These are phyloP conservation scores for Cyprinodon brontotheroides DNA, from an alignment of 2,113 vertebrate genomes.

Conservation along the genomic window DNA sequence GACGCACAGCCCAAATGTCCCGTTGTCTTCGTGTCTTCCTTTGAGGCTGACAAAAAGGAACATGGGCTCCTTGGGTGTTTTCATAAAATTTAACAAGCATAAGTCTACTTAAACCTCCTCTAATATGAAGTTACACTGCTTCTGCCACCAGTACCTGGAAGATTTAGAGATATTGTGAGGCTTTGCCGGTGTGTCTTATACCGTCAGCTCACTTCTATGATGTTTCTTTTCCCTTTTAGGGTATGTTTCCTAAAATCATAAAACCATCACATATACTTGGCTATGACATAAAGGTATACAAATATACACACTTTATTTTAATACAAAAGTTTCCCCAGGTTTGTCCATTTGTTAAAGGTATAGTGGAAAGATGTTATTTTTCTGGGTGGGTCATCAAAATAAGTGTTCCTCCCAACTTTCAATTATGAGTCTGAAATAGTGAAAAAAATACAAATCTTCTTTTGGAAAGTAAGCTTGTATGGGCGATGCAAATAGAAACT, in stretches of 20 bases:
- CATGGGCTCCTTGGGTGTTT: neutral
- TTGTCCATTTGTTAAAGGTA: slow-evolving; percentile 24
- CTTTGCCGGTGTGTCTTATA: neutral
- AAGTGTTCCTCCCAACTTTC: too few species aligned
- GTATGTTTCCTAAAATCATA: neutral
- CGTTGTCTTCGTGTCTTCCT: neutral
- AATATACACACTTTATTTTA: slow-evolving; percentile 13
- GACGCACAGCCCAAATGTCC: neutral
- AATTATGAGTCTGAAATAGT: too few species aligned
- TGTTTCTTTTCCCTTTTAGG: neutral
- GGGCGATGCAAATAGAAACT: too few species aligned
- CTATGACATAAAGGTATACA: neutral
- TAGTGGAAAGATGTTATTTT: too few species aligned
- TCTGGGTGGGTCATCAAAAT: too few species aligned
- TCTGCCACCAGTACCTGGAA: neutral
- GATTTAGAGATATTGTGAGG: neutral
- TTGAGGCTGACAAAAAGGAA: neutral
- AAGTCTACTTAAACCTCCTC: slow-evolving; percentile 11
- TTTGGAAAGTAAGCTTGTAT: too few species aligned
- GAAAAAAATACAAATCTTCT: too few species aligned
- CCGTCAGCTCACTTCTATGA: neutral
- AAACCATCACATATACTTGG: neutral
- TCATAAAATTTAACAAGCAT: neutral
- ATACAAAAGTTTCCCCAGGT: slow-evolving; percentile 18
- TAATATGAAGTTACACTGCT: neutral